Evolutionary conservation across 2,888 invertebrate species (phyloP), one percentile per base, ranked within the genome.

Genomic region (Thera obeliscata): DNA sequence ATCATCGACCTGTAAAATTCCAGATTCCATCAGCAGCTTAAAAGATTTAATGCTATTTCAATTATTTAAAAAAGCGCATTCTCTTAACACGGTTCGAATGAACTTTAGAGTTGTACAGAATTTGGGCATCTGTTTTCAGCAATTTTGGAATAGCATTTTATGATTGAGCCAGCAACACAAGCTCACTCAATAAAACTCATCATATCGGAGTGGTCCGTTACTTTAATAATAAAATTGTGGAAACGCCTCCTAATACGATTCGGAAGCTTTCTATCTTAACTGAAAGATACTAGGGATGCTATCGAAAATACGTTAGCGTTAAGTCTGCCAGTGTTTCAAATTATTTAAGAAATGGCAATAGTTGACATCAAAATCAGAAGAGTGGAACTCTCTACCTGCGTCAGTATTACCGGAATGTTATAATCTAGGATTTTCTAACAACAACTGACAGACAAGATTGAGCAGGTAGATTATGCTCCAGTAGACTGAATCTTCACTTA

Each of bases 161-260:
- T 43, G 43, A 57, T 55, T 50, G 54, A 58, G 65, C 61, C 66
- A 46, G 55, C 57, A 55, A 60, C 58, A 62, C 54, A 61, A 66
- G 64, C 67, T 59, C 72, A 69, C 67, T 70, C 70, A 58, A 72
- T 71, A 71, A 71, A 75, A 70, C 63, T 64, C 66, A 74, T 73
- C 72, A 70, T 71, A 70, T 70, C 64, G 56, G 66, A 69, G 70
- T 69, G 67, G 61, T 75, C 76, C 75, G 72, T 80, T 74, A 80
- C 74, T 77, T 74, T 73, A 76, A 77, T 78, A 80, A 79, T 80
- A 80, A 81, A 80, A 81, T 76, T 71, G 75, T 60, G 58, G 67
- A 73, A 76, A 76, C 62, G 73, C 60, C 66, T 74, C 76, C 72
- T 78, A 78, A 81, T 78, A 78, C 73, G 72, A 81, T 79, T 84